These are phyloP conservation scores for Chinchilla lanigera DNA, from an alignment of 2,113 vertebrate genomes.

Conservation along the genomic window DNA sequence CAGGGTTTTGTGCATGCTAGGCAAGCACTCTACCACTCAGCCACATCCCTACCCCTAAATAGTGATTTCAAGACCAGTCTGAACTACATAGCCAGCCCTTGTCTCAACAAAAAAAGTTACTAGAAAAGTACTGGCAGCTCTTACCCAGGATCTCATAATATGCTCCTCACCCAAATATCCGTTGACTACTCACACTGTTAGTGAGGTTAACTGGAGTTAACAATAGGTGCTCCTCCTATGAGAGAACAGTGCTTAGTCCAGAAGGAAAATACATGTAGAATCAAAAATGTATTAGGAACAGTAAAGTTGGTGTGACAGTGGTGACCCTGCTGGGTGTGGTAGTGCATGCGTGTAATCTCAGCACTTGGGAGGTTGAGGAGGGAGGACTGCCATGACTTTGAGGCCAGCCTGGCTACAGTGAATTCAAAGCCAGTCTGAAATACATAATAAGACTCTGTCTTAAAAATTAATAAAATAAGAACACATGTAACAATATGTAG, in stretches of 20 bases:
- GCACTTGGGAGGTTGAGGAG: background rate
- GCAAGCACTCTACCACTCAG: too few relatives aligned
- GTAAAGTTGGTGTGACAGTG: background rate
- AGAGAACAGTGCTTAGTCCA: conserved; percentile 24
- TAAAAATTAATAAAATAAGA: too few relatives aligned
- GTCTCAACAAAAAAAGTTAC: background rate
- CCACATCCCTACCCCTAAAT: too few relatives aligned
- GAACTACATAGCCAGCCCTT: too few relatives aligned
- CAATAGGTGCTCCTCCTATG: background rate
- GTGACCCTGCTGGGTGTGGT: background rate
- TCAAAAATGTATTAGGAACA: background rate
- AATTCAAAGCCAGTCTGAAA: too few relatives aligned
- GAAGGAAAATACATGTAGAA: background rate
- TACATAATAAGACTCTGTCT: too few relatives aligned
- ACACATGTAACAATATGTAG: too few relatives aligned
- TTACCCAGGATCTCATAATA: background rate
- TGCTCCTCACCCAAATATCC: background rate
- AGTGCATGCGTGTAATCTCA: background rate
- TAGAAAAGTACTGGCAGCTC: background rate
- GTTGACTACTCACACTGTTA: background rate
- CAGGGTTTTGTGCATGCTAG: too few relatives aligned
- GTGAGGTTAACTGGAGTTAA: background rate
- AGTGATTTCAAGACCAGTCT: too few relatives aligned
- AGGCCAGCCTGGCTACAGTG: too few relatives aligned
- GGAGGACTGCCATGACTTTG: too few relatives aligned